Base-by-base conservation (phyloP, 1,140 invertebrate species). In the Acromyrmex echinatior region DNA sequence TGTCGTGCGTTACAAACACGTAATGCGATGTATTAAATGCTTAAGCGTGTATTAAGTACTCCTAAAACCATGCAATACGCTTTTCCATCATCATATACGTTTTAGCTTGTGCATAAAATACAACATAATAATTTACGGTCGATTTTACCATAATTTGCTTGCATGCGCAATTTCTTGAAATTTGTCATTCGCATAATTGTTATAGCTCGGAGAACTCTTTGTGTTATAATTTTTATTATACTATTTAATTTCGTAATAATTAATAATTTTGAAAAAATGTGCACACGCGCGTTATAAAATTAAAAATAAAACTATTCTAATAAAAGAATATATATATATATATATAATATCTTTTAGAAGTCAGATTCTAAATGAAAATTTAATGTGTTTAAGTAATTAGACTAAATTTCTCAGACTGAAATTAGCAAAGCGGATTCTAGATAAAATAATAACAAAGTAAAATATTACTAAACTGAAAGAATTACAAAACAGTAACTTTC, bases 11-110 rank as follows among this genome's bases (percentile, higher is more conserved):
- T 81, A 56, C 49, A 56, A 70, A 58, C 79, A 45, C n/a, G 65
- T 58, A 80, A 70, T 31, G 65, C 63, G 66, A 73, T 73, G 66
- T 81, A 81, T 58, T 45, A 73, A 81, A 70, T 45, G 79, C 79
- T 73, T 81, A 81, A 81, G 76, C 63, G 78, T 45, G 78, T 71
- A 71, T 71, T 81, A 81, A 81, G 78, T 45, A 71, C 35, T 56
- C 16, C 49, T 81, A 31, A 56, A 71, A 81, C 49, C 65, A 71
- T 56, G 78, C 78, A 81, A 81, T 71, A 71, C 16, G 78, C n/a
- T 58, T 45, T 25, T 58, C 51, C 49, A 58, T 68, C 31, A 56
- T 80, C 65, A 35, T 12, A 45, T 7, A 25, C 1, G 35, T 18
- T 80, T 73, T 65, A 35, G 16, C 3, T 28, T 4, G 49, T 18